These are phyloP conservation scores for Onthophagus taurus DNA, from an alignment of 1,140 invertebrate species.

Conservation along the genomic window DNA sequence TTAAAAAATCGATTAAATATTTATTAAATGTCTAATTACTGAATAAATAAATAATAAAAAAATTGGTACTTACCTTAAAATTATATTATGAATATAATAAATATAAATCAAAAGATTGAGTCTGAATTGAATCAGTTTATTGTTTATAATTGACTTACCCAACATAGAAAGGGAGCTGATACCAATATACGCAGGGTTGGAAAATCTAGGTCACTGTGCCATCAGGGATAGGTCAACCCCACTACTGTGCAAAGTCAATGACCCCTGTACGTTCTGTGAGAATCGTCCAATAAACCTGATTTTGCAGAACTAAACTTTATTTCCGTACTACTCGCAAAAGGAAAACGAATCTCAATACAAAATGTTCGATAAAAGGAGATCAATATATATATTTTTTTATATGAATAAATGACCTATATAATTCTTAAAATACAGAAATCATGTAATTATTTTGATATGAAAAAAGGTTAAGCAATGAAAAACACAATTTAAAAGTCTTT, in stretches of 20 bases:
- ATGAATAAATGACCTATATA: constrained; percentile 1
- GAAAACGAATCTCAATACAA: background rate
- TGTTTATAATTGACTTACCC: too few relatives aligned
- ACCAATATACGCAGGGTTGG: too few relatives aligned
- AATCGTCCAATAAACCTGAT: constrained; percentile 12
- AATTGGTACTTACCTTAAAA: too few relatives aligned
- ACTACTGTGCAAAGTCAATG: constrained; percentile 22
- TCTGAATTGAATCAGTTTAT: too few relatives aligned
- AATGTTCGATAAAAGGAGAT: too few relatives aligned
- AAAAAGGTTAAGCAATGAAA: background rate
- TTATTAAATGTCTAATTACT: too few relatives aligned
- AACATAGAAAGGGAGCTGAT: too few relatives aligned
- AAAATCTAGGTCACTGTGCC: constrained; percentile 26
- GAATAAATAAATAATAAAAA: too few relatives aligned
- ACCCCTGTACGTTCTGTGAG: constrained; percentile 11
- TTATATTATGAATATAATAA: too few relatives aligned
- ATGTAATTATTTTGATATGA: background rate
- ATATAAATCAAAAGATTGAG: too few relatives aligned
- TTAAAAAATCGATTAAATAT: too few relatives aligned
- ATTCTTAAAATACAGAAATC: constrained; percentile 18
- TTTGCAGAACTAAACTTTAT: constrained; percentile 14
- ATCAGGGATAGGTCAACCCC: constrained; percentile 16
- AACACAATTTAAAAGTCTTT: constrained; percentile 6
- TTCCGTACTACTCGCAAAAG: constrained; percentile 3
- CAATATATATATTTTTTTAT: too few relatives aligned